phyloP scores from a whole-genome alignment of 2,888 invertebrate genomes.

The Drosophila demipolita region DNA sequence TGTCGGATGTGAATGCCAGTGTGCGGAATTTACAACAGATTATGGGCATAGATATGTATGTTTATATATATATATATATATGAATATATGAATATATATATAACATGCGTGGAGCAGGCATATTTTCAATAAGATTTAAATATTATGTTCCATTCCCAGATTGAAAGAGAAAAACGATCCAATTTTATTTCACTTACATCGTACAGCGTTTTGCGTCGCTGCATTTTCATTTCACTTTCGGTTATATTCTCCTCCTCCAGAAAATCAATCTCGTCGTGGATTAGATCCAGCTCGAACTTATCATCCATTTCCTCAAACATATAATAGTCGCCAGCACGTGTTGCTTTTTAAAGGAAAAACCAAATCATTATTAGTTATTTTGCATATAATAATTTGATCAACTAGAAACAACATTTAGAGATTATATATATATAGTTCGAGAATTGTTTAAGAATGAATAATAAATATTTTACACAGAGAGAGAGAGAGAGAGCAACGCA shows the following conservation, averaged over 20 bases:
- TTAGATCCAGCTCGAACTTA: conserved; percentile 89
- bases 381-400: accelerated
- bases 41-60: conserved; percentile 26
- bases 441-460: conserved; percentile 16
- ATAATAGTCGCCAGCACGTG: conserved; percentile 99
- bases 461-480: conserved; percentile 41
- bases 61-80: conserved; percentile 19
- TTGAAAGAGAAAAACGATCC: not conserved
- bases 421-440: conserved; percentile 35
- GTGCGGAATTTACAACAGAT: conserved; percentile 55
- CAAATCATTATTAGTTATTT: conserved; percentile 23
- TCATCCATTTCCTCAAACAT: conserved; percentile 98
- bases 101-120: conserved; percentile 54
- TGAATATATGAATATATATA: conserved; percentile 18
- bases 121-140: conserved; percentile 1
- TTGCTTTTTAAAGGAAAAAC: conserved; percentile 87
- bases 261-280: conserved; percentile 87
- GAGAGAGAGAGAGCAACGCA: conserved; percentile 20
- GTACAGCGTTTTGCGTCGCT: conserved; percentile 82
- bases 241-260: conserved; percentile 82
- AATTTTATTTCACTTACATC: conserved; percentile 76
- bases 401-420: conserved; percentile 64
- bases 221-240: conserved; percentile 84
- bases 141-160: not conserved
- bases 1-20: conserved; percentile 28